phyloP scores from a whole-genome alignment of 2,113 vertebrate genomes.

The Rhinopithecus roxellana region DNA sequence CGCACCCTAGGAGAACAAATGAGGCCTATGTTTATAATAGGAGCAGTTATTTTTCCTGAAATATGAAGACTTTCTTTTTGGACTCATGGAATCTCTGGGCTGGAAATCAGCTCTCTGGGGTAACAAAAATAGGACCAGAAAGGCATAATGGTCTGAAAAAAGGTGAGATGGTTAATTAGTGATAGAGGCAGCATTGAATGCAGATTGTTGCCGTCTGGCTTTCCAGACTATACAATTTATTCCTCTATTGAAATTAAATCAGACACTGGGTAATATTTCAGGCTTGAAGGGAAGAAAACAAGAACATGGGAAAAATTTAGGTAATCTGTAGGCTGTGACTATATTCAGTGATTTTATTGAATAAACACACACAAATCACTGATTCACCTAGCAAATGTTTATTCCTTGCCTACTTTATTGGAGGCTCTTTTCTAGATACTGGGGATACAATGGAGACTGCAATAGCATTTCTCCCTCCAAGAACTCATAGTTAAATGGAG shows the following conservation, averaged over 20 bases:
- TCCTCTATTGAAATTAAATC: slow-evolving; percentile 2
- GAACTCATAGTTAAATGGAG: not conserved
- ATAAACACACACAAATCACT: not conserved
- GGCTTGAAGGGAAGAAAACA: not conserved
- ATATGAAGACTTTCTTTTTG: not conserved
- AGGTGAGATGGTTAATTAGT: not conserved
- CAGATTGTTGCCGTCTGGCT: not conserved
- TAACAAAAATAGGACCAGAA: not conserved
- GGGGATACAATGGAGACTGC: not conserved
- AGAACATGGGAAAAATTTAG: not conserved
- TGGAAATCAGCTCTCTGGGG: not conserved
- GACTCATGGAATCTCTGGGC: not conserved
- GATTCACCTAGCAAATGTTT: not conserved
- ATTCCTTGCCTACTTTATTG: not conserved
- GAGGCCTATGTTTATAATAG: not conserved
- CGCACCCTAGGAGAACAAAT: not conserved
- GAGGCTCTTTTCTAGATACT: not conserved
- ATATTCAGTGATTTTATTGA: not conserved
- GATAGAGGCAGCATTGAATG: not conserved
- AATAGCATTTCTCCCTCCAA: not conserved
- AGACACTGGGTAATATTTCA: not conserved
- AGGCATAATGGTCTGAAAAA: not conserved
- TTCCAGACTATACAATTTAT: not conserved
- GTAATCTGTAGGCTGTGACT: not conserved
- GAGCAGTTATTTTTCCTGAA: not conserved